Evolutionary conservation across 2,888 invertebrate species (phyloP).

Genomic region (Lissonota sp.): DNA sequence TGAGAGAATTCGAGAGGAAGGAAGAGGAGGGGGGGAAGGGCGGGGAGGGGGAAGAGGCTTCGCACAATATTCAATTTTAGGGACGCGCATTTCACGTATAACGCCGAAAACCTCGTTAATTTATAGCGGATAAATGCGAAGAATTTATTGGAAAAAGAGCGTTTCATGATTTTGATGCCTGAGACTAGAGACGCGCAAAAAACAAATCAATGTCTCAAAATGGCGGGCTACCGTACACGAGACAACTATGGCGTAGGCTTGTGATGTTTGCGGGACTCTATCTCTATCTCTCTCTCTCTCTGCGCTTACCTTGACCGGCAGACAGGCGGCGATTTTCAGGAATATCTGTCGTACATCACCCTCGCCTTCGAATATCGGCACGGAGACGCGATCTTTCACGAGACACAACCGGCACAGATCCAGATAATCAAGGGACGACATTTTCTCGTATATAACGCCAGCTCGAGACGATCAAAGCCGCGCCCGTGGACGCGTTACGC

Average conservation of each 20-base stretch:
- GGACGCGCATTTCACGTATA: constrained; percentile 8
- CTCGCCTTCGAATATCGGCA: constrained; percentile 89
- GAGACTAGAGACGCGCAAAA: neutral
- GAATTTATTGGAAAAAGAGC: neutral
- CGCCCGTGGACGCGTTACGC: constrained; percentile 79
- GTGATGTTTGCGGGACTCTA: neutral
- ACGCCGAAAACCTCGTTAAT: constrained; percentile 22
- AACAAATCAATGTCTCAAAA: constrained; percentile 71
- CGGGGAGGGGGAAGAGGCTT: constrained; percentile 8
- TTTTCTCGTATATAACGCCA: constrained; percentile 79
- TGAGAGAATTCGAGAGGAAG: neutral
- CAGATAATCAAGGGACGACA: constrained; percentile 82
- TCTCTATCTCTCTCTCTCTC: too few relatives aligned
- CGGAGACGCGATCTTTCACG: constrained; percentile 86
- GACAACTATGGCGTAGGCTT: constrained; percentile 49
- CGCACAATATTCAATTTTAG: constrained; percentile 13
- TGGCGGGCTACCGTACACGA: constrained; percentile 72
- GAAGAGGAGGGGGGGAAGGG: neutral
- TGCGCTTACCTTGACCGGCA: constrained; percentile 89
- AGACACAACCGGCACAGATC: constrained; percentile 83
- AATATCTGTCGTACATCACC: constrained; percentile 87
- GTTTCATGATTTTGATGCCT: too few relatives aligned
- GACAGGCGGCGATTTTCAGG: constrained; percentile 89
- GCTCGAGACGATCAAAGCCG: constrained; percentile 77
- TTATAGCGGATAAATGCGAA: neutral